Conservation (phyloP, 2,113 vertebrate species). For the Sebastes schlegelii region DNA sequence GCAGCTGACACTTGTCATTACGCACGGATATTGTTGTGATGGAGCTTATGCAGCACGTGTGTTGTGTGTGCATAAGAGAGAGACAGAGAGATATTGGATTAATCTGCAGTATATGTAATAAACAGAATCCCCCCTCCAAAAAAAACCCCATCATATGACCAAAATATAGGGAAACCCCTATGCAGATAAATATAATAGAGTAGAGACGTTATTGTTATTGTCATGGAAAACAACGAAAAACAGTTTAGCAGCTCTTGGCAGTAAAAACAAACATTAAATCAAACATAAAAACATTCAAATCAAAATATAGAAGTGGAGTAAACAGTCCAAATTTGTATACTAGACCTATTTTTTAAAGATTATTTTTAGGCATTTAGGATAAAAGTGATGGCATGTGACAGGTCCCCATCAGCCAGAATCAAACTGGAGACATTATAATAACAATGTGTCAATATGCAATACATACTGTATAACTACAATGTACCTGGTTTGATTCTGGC, state of each 20-base stretch:
- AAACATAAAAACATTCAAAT: too few relatives aligned
- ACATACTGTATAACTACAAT: not conserved
- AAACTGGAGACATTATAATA: not conserved
- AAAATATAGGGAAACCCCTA: not conserved
- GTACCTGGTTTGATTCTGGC: not conserved
- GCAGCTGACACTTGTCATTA: conserved; percentile 17
- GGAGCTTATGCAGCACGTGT: not conserved
- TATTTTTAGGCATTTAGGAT: not conserved
- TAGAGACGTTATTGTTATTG: too few relatives aligned
- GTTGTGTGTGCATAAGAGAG: not conserved
- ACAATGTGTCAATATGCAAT: not conserved
- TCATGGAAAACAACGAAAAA: too few relatives aligned
- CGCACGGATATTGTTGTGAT: conserved; percentile 3
- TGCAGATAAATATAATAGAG: not conserved
- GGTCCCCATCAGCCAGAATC: not conserved
- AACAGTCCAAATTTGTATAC: not conserved
- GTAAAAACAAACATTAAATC: too few relatives aligned
- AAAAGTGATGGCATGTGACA: not conserved
- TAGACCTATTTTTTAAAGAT: not conserved
- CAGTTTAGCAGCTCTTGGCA: too few relatives aligned
- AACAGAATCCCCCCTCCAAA: too few relatives aligned
- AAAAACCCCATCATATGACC: not conserved
- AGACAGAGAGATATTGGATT: not conserved
- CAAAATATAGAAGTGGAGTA: too few relatives aligned
- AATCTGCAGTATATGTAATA: too few relatives aligned